phyloP scores from a whole-genome alignment of 2,113 vertebrate species.

The Antigone vipio region DNA sequence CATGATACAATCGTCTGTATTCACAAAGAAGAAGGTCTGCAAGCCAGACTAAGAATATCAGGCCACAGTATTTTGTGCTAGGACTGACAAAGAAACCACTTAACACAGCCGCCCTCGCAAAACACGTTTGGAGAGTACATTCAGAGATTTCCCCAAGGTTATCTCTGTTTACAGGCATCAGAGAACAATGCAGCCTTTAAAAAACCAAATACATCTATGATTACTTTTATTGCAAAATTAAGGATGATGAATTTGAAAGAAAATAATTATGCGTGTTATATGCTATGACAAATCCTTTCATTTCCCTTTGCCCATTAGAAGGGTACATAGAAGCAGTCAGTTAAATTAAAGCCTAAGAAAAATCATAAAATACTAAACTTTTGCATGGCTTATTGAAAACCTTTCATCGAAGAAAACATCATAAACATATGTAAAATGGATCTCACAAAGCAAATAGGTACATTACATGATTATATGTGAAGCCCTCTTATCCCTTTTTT shows the following conservation, averaged over 20 bases:
- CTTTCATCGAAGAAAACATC: not conserved
- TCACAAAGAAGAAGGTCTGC: not conserved
- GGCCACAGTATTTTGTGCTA: not conserved
- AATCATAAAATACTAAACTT: not conserved
- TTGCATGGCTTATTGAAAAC: not conserved
- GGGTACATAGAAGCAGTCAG: not conserved
- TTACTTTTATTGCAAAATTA: constrained; percentile 31
- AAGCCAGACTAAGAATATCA: not conserved
- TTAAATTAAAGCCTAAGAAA: constrained; percentile 32
- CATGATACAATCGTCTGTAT: not conserved
- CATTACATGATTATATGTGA: not conserved
- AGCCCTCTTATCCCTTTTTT: not conserved
- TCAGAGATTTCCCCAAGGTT: constrained; percentile 37
- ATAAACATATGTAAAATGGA: not conserved
- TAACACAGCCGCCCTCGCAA: not conserved
- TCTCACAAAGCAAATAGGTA: not conserved
- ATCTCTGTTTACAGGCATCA: constrained; percentile 26
- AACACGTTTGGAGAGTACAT: not conserved
- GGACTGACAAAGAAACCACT: constrained; percentile 14
- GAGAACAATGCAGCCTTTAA: constrained; percentile 24
- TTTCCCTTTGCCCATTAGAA: not conserved
- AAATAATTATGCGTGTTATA: not conserved
- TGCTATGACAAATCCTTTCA: not conserved
- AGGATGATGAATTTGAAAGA: not conserved
- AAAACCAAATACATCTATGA: not conserved